These are phyloP conservation scores for Sorex araneus DNA, from an alignment of 2,113 vertebrate species.

Conservation along the genomic window DNA sequence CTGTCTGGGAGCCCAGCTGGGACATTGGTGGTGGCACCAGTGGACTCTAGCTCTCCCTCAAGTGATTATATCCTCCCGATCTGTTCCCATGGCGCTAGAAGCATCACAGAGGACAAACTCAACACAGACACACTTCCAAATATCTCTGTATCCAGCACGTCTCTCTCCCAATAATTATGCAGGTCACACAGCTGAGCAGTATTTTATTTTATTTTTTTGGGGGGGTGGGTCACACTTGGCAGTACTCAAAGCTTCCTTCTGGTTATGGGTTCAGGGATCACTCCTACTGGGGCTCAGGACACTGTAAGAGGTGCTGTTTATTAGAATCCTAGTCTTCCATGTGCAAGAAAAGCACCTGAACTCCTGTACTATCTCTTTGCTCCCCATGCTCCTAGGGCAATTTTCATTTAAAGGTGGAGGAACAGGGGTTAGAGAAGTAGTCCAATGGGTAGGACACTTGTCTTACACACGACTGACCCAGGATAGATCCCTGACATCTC, in stretches of 20 bases:
- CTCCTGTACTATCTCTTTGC: no score
- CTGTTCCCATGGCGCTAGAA: neutral
- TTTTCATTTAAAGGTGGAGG: conserved; percentile 40
- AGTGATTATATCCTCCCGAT: neutral
- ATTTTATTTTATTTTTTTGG: neutral
- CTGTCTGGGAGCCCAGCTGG: neutral
- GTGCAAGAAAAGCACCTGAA: no score
- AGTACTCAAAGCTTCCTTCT: neutral
- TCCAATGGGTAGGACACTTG: no score
- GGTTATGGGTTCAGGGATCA: no score
- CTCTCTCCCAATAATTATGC: neutral
- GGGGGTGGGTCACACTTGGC: neutral
- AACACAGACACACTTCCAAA: neutral
- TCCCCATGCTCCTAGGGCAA: neutral
- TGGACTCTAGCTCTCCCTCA: neutral
- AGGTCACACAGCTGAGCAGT: neutral
- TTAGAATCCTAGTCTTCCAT: no score
- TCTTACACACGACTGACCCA: no score
- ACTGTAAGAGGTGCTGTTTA: no score
- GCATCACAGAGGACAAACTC: conserved; percentile 6
- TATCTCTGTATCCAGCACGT: neutral
- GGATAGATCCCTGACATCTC: no score
- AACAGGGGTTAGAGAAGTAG: no score
- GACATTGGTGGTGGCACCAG: neutral
- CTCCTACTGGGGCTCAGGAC: no score